Conservation (phyloP, 2,113 vertebrate species). For the Propithecus coquereli region DNA sequence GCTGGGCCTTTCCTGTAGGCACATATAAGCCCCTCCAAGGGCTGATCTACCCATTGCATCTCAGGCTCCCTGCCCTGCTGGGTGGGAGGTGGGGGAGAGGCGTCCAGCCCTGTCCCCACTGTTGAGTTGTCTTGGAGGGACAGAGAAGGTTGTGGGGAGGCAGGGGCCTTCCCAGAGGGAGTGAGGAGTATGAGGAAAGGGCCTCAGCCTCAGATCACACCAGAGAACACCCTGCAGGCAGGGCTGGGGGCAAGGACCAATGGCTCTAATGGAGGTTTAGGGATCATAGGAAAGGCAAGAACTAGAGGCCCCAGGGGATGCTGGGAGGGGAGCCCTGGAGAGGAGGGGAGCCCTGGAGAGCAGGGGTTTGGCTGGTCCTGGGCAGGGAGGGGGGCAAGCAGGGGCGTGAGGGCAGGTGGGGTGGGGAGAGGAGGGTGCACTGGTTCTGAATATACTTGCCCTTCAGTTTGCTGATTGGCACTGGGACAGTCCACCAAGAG, state of each 20-base stretch:
- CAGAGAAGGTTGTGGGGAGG: slow-evolving; percentile 50
- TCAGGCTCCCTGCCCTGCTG: not conserved
- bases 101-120: slow-evolving; percentile 79
- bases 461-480: slow-evolving; percentile 92
- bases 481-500: slow-evolving; percentile 99
- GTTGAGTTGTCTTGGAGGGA: slow-evolving; percentile 84
- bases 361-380: slow-evolving; percentile 83
- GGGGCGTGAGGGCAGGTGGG: slow-evolving; percentile 79
- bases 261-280: slow-evolving; percentile 56
- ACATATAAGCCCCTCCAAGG: not conserved
- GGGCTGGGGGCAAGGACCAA: slow-evolving; percentile 71
- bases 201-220: slow-evolving; percentile 70
- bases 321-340: slow-evolving; percentile 74
- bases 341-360: slow-evolving; percentile 83
- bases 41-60: not conserved
- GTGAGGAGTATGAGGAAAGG: slow-evolving; percentile 25
- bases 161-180: slow-evolving; percentile 24
- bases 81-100: slow-evolving; percentile 6
- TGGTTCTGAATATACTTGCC: slow-evolving; percentile 99
- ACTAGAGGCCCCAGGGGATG: slow-evolving; percentile 69
- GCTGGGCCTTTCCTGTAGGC: not conserved
- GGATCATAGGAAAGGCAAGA: slow-evolving; percentile 69
- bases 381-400: slow-evolving; percentile 81
- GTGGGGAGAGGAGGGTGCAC: slow-evolving; percentile 91
- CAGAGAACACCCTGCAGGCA: slow-evolving; percentile 67